These are phyloP conservation scores for Diploscapter pachys DNA, from an alignment of 1,140 invertebrate species.

Conservation along the genomic window DNA sequence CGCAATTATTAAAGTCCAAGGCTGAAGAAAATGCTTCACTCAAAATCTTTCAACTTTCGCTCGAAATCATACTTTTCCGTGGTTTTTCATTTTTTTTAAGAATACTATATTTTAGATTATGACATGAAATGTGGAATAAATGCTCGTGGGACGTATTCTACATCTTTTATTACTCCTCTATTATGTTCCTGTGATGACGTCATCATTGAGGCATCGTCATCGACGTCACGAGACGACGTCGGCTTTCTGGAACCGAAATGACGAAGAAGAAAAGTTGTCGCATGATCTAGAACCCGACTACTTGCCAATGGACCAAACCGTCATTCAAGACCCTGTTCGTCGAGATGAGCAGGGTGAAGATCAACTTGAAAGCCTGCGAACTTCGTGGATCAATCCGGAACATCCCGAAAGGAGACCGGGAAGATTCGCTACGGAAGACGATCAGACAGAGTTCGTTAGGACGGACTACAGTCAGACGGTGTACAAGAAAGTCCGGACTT, in stretches of 20 bases:
- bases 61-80: too few relatives aligned
- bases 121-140: too few relatives aligned
- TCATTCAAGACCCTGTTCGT: conserved; percentile 1
- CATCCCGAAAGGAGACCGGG: conserved; percentile 12
- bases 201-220: too few relatives aligned
- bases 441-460: conserved; percentile 26
- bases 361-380: not conserved
- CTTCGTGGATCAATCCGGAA: conserved; percentile 9
- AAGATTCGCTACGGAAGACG: conserved; percentile 17
- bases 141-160: too few relatives aligned
- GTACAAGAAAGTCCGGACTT: conserved; percentile 31
- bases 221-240: not conserved
- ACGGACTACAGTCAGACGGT: conserved; percentile 25
- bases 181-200: too few relatives aligned
- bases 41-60: too few relatives aligned
- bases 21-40: too few relatives aligned
- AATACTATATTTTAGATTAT: too few relatives aligned
- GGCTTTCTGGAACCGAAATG: not conserved
- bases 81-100: too few relatives aligned
- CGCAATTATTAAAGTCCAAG: too few relatives aligned
- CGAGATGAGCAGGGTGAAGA: conserved; percentile 17
- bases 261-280: not conserved
- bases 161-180: too few relatives aligned
- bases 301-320: not conserved
- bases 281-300: conserved; percentile 5